Evolutionary conservation across 2,888 invertebrate genomes (phyloP).

Genomic region (Eristalis arbustorum): DNA sequence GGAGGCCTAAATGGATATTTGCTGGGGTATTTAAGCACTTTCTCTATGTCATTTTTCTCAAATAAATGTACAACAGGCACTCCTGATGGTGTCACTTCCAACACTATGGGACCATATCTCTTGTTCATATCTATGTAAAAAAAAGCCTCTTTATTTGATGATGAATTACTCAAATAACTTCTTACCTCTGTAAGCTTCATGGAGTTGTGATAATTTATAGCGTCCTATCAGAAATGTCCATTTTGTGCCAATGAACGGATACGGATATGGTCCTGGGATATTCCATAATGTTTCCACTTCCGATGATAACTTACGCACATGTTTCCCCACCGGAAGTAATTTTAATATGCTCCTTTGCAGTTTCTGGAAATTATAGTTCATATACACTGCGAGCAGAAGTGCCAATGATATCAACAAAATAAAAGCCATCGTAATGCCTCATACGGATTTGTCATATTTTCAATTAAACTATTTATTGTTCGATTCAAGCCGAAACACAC

Average conservation of each 20-base stretch:
- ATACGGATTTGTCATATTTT: slow-evolving; percentile 44
- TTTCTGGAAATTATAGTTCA: slow-evolving; percentile 76
- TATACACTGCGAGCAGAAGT: slow-evolving; percentile 76
- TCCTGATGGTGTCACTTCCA: slow-evolving; percentile 88
- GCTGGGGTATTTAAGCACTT: slow-evolving; percentile 86
- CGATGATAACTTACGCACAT: neutral
- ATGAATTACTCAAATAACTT: neutral
- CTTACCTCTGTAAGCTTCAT: slow-evolving; percentile 89
- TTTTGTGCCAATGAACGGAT: slow-evolving; percentile 89
- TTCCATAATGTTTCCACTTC: slow-evolving; percentile 74
- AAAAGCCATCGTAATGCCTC: slow-evolving; percentile 75
- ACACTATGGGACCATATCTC: slow-evolving; percentile 88
- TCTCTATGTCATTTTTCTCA: slow-evolving; percentile 87
- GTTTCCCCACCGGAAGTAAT: slow-evolving; percentile 36
- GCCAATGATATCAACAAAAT: slow-evolving; percentile 77
- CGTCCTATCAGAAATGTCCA: slow-evolving; percentile 87
- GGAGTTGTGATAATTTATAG: slow-evolving; percentile 87
- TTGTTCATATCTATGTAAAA: slow-evolving; percentile 84
- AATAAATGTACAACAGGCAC: slow-evolving; percentile 88
- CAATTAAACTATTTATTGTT: slow-evolving; percentile 20
- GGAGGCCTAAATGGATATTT: slow-evolving; percentile 90
- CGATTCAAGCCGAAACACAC: slow-evolving; percentile 12
- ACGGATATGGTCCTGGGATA: slow-evolving; percentile 87
- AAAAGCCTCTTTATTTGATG: neutral
- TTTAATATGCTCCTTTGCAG: slow-evolving; percentile 69